Percentiles rank a stretch among this genome's conserved stretches.
phyloP scores from a whole-genome alignment of 2,888 invertebrate species.

The Augochlorella aurata region DNA sequence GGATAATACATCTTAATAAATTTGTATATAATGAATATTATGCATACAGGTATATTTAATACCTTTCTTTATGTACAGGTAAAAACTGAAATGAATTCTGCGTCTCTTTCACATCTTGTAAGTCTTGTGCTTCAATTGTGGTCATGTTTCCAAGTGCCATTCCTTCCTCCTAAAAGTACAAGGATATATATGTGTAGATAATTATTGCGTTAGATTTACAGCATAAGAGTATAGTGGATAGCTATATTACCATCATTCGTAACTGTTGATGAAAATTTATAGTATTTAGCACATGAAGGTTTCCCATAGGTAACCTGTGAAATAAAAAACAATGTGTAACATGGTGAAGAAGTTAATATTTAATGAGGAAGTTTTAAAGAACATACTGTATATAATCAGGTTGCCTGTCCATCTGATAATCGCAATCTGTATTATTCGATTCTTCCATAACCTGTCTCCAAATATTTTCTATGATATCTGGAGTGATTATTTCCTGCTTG shows the following conservation, averaged over 20 bases:
- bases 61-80: constrained; percentile 51
- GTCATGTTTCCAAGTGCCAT: constrained; percentile 73
- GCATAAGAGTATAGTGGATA: neutral
- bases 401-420: constrained; percentile 76
- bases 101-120: constrained; percentile 48
- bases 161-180: constrained; percentile 75
- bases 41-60: constrained; percentile 15
- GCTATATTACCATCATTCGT: constrained; percentile 73
- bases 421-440: constrained; percentile 74
- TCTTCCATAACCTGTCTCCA: constrained; percentile 80
- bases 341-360: neutral
- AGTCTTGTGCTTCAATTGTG: constrained; percentile 58
- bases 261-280: constrained; percentile 77
- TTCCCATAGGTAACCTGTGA: constrained; percentile 76
- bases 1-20: constrained; percentile 9
- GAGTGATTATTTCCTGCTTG: constrained; percentile 80
- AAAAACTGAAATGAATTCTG: constrained; percentile 64
- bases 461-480: constrained; percentile 80
- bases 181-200: neutral
- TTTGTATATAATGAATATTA: neutral
- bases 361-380: constrained; percentile 14
- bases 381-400: constrained; percentile 77
- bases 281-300: constrained; percentile 78
- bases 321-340: neutral
- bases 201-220: neutral